Evolutionary conservation across 2,797 vertebrate genomes (phyloP), one percentile per base, ranked within the genome.

Genomic region (Lophotriccus pileatus): DNA sequence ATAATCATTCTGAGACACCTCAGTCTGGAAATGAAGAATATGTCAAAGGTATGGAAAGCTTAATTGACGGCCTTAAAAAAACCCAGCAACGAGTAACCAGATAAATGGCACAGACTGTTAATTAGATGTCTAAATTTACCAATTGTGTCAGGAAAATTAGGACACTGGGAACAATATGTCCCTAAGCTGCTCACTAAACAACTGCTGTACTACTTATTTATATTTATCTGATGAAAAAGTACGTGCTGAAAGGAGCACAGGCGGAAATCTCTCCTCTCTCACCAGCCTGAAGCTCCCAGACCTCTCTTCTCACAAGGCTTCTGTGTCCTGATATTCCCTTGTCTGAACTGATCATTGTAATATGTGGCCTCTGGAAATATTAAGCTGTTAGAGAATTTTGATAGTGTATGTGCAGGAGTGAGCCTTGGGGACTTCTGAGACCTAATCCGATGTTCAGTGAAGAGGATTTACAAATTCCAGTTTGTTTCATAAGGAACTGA

Each of bases 61-160:
- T 95, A 86, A 90, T 3, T 96, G 94, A 80, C 3, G 0, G 50
- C 43, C 73, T 84, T 55, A 68, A 87, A 95, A 76, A 63, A 41
- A 3, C 0, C 3, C n/a, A 62, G 62, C 66, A 84, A 87, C 3
- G 1, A 92, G 55, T 92, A 89, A 83, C 66, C 81, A 89, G 94
- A 67, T 91, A 91, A 94, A 87, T 91, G 89, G 69, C 69, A 78
- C 55, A 93, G 92, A 73, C 87, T 93, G 90, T 92, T 97, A 93
- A 95, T 96, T 95, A 95, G 81, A 93, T 87, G 84, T 95, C 93
- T 95, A 93, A 94, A 95, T 95, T 92, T 95, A 92, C 92, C 94
- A 81, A 52, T 81, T 95, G 87, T 96, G 91, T 96, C 90, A 92
- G 73, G 82, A 94, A 95, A 95, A 96, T 95, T 94, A 92, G 89